phyloP scores from a whole-genome alignment of 2,797 vertebrate species.

The Monodelphis domestica region DNA sequence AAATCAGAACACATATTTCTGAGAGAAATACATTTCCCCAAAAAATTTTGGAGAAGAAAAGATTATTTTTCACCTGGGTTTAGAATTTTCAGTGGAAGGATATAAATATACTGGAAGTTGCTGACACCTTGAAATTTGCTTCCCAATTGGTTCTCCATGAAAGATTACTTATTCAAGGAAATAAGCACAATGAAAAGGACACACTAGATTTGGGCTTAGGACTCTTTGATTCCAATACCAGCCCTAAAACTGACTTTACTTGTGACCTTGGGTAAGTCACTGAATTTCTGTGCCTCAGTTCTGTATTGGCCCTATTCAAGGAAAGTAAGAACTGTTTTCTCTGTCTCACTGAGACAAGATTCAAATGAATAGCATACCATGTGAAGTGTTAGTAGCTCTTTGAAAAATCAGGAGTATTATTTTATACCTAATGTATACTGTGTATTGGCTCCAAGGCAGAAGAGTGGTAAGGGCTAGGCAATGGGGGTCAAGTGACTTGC shows the following conservation, averaged over 20 bases:
- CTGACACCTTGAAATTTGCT: neutral
- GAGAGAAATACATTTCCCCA: neutral
- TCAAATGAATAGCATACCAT: slow-evolving; percentile 46
- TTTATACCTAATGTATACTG: slow-evolving; percentile 37
- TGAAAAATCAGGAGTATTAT: slow-evolving; percentile 21
- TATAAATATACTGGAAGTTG: neutral
- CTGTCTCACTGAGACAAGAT: slow-evolving; percentile 44
- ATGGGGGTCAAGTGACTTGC: too few relatives aligned
- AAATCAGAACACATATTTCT: neutral
- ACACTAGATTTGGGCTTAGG: neutral
- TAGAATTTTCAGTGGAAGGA: neutral
- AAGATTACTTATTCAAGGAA: neutral
- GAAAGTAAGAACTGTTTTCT: slow-evolving; percentile 39
- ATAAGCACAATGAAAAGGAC: neutral
- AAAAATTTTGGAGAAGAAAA: neutral
- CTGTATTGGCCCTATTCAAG: slow-evolving; percentile 12
- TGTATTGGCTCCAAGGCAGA: too few relatives aligned
- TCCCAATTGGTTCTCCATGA: neutral
- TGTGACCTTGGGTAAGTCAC: slow-evolving; percentile 15
- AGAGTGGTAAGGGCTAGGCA: too few relatives aligned
- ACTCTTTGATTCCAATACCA: slow-evolving; percentile 5
- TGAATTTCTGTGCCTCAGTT: slow-evolving; percentile 26
- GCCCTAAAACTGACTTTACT: slow-evolving; percentile 19
- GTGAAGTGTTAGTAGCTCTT: slow-evolving; percentile 37
- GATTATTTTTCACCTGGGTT: neutral